These are phyloP conservation scores for Idaea dimidiata DNA, from an alignment of 2,888 invertebrate genomes.

Conservation along the genomic window DNA sequence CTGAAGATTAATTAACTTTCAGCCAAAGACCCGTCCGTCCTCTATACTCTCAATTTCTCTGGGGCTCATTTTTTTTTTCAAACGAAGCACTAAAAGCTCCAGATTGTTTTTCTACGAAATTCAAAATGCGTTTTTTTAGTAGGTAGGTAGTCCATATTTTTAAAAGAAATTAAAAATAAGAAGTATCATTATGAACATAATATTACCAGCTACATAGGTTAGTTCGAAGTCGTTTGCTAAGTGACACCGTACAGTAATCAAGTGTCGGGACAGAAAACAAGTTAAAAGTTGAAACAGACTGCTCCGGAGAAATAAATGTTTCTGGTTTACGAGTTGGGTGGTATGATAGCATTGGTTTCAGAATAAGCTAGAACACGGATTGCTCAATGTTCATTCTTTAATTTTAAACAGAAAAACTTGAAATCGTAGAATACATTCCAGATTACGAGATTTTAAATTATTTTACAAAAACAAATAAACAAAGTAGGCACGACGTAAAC, in stretches of 20 bases:
- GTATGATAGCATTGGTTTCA: slow-evolving; percentile 29
- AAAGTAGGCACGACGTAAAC: too few relatives aligned
- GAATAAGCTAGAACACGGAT: slow-evolving; percentile 3
- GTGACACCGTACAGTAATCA: not conserved
- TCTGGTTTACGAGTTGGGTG: slow-evolving; percentile 25
- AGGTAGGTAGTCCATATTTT: too few relatives aligned
- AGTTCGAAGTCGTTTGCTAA: not conserved
- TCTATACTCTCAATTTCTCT: not conserved
- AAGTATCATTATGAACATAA: too few relatives aligned
- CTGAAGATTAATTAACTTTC: not conserved
- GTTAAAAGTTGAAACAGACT: slow-evolving; percentile 4
- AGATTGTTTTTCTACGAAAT: not conserved
- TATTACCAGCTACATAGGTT: too few relatives aligned
- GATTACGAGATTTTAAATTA: not conserved
- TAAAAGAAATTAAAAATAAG: too few relatives aligned
- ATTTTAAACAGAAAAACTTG: not conserved
- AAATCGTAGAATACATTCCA: slow-evolving; percentile 2
- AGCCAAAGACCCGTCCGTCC: not conserved
- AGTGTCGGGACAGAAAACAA: slow-evolving; percentile 2
- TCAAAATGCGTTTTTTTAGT: not conserved
- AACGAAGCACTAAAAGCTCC: not conserved
- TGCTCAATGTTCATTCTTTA: not conserved
- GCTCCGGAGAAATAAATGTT: slow-evolving; percentile 5
- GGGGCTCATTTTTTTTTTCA: not conserved
- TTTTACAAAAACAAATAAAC: not conserved